phyloP scores from a whole-genome alignment of 2,113 vertebrate species.

The Choloepus hoffmanni region DNA sequence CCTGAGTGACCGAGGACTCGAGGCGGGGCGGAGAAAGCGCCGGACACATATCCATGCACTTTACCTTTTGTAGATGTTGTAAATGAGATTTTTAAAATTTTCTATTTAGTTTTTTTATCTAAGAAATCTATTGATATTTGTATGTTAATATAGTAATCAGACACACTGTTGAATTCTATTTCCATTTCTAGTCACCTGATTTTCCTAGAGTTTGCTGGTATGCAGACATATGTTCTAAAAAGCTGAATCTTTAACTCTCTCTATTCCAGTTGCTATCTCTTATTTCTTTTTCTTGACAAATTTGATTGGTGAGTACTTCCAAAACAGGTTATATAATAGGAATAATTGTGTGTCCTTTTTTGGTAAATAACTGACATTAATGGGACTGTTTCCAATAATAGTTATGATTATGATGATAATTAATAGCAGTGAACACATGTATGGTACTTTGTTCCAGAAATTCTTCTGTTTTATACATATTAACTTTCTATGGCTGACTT shows the following conservation, averaged over 20 bases:
- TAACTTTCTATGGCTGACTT: background rate
- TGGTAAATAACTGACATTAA: background rate
- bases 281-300: constrained; percentile 1
- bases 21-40: too few species aligned
- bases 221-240: constrained; percentile 18
- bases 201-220: background rate
- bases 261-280: background rate
- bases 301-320: background rate
- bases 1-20: too few species aligned
- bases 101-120: constrained; percentile 21
- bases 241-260: background rate
- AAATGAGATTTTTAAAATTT: background rate
- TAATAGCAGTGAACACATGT: background rate
- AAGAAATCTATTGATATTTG: background rate
- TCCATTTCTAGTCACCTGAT: background rate
- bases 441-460: background rate
- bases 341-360: background rate
- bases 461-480: background rate
- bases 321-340: background rate
- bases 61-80: background rate
- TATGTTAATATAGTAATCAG: background rate
- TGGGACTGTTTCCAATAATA: constrained; percentile 13
- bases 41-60: background rate
- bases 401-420: background rate
- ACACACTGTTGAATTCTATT: background rate